These are phyloP conservation scores for Copidosoma aretas DNA, from an alignment of 2,888 invertebrate genomes.

Conservation along the genomic window DNA sequence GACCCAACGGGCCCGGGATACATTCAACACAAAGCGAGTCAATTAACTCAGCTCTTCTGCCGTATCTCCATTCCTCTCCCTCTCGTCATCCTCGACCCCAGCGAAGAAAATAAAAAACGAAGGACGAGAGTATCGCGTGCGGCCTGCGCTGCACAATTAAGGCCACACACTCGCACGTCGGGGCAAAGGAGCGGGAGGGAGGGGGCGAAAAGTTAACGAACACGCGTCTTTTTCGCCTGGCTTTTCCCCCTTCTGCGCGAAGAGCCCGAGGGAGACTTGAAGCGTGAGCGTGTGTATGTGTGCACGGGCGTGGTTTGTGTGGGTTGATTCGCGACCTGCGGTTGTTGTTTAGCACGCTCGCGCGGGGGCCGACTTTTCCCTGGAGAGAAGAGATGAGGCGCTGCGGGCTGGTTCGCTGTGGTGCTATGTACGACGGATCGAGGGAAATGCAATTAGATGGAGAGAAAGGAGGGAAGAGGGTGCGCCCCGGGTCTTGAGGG, in stretches of 20 bases:
- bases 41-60: too few relatives aligned
- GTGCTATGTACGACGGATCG: not conserved
- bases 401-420: conserved; percentile 14
- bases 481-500: not conserved
- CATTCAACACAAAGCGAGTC: too few relatives aligned
- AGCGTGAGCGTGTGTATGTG: not conserved
- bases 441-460: not conserved
- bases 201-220: conserved; percentile 27
- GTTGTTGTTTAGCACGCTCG: conserved; percentile 27
- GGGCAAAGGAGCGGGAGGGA: not conserved
- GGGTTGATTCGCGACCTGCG: conserved; percentile 27
- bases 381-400: conserved; percentile 3
- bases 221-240: not conserved
- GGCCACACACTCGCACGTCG: not conserved
- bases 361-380: conserved; percentile 24
- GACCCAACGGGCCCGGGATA: too few relatives aligned
- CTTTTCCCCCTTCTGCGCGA: not conserved
- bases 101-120: too few relatives aligned
- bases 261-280: conserved; percentile 19
- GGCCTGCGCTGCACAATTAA: too few relatives aligned
- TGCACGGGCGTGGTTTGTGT: conserved; percentile 3
- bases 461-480: conserved; percentile 1
- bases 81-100: too few relatives aligned
- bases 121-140: too few relatives aligned
- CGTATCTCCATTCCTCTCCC: too few relatives aligned